A percentile compares a stretch with the other conserved stretches of the same genome.
Evolutionary conservation across 92 coral and sea anemone species (phyloP).

Genomic region (Actinostola sp.): DNA sequence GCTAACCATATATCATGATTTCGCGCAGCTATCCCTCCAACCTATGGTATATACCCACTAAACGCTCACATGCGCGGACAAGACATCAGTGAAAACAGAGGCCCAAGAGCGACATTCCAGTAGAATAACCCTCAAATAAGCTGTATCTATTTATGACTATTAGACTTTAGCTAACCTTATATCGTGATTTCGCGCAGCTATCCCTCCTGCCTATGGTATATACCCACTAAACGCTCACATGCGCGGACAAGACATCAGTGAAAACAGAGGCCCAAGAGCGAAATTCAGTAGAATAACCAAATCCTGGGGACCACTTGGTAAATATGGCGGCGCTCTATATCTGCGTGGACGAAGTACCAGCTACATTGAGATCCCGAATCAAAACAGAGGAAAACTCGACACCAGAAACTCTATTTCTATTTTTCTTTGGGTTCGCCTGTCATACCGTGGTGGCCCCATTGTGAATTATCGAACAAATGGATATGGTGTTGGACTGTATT

Average conservation of each 20-base stretch:
- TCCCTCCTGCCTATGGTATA: slow-evolving; percentile 64
- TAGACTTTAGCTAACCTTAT: background rate
- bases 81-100: slow-evolving; percentile 69
- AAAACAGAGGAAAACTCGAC: slow-evolving; percentile 70
- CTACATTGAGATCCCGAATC: slow-evolving; percentile 72
- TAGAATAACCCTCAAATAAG: too few species aligned
- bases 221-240: slow-evolving; percentile 70
- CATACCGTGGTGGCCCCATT: slow-evolving; percentile 61
- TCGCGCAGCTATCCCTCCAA: slow-evolving; percentile 64
- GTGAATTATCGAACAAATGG: slow-evolving; percentile 71
- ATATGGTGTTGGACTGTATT: slow-evolving; percentile 73
- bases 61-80: slow-evolving; percentile 60
- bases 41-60: slow-evolving; percentile 67
- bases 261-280: slow-evolving; percentile 62
- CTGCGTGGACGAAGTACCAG: slow-evolving; percentile 49
- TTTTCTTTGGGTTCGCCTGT: slow-evolving; percentile 60
- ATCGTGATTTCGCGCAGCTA: slow-evolving; percentile 33
- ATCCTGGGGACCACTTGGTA: slow-evolving; percentile 66
- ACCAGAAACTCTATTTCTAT: slow-evolving; percentile 61
- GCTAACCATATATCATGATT: background rate
- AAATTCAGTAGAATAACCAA: slow-evolving; percentile 7
- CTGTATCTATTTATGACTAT: too few species aligned
- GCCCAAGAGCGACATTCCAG: slow-evolving; percentile 51
- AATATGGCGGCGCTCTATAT: slow-evolving; percentile 61
- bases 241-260: slow-evolving; percentile 71